A percentile compares a stretch with the other conserved stretches of the same genome.
Conservation (phyloP, 2,113 vertebrate genomes). For the Psittacus erithacus region DNA sequence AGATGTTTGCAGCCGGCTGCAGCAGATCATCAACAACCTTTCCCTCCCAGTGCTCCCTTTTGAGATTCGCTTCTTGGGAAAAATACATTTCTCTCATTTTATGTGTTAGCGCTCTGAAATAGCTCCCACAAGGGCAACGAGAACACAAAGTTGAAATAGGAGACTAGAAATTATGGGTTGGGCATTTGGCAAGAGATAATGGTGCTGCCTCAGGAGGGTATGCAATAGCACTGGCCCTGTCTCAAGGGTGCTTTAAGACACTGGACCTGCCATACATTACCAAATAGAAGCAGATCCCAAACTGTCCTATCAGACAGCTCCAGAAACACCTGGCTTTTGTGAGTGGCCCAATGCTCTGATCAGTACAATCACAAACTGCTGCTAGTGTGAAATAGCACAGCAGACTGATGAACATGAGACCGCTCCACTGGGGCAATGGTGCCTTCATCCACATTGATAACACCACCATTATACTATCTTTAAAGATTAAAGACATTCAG, state of each 20-base stretch:
- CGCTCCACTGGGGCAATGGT: accelerated
- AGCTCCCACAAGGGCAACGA: not conserved
- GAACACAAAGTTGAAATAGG: not conserved
- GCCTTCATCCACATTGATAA: not conserved
- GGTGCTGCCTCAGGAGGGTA: not conserved
- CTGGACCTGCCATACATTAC: not conserved
- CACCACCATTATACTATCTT: accelerated
- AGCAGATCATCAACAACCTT: not conserved
- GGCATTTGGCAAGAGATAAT: not conserved
- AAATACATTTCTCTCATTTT: not conserved
- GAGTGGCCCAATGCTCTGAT: accelerated
- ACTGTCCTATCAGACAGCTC: not conserved
- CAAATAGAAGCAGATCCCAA: not conserved
- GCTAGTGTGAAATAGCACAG: not conserved
- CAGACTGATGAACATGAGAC: accelerated
- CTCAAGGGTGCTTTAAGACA: not conserved
- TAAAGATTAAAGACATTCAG: not conserved
- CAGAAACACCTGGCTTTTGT: not conserved
- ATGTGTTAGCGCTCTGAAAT: not conserved
- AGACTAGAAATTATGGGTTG: not conserved
- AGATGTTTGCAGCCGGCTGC: not conserved
- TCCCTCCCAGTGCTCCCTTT: not conserved
- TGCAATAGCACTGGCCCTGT: not conserved
- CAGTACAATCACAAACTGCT: not conserved
- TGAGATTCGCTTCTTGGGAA: accelerated